Percentiles rank a stretch among this genome's conserved stretches.
These are phyloP conservation scores for Pterostichus madidus DNA, from an alignment of 2,888 invertebrate species.

Conservation along the genomic window DNA sequence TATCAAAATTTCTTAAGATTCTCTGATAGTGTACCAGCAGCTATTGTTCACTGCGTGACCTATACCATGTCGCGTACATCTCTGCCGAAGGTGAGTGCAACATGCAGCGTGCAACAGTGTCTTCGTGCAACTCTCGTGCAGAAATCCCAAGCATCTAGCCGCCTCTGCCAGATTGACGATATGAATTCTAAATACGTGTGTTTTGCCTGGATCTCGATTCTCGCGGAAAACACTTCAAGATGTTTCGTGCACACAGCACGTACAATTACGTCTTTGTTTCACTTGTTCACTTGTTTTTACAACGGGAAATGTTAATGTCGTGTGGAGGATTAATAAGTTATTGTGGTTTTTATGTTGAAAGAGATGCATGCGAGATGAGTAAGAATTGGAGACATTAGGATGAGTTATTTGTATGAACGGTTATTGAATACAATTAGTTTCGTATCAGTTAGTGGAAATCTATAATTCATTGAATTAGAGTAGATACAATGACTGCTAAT, in stretches of 20 bases:
- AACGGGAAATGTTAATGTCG: conserved; percentile 22
- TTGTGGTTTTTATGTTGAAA: no score
- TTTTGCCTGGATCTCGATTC: conserved; percentile 17
- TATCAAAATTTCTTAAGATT: no score
- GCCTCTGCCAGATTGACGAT: conserved; percentile 53
- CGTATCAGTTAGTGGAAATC: no score
- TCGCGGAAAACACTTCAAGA: conserved; percentile 14
- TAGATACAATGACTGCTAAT: no score
- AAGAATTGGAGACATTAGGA: no score
- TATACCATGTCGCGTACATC: no score
- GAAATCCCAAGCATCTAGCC: conserved; percentile 54
- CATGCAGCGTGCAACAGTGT: conserved; percentile 17
- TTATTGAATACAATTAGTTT: no score
- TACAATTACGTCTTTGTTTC: conserved; percentile 39
- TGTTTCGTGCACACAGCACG: background rate
- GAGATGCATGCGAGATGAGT: no score
- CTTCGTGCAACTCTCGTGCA: conserved; percentile 35
- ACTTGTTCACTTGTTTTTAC: conserved; percentile 25
- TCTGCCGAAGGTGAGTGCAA: background rate
- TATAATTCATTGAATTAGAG: no score
- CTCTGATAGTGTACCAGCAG: no score
- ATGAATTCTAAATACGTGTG: conserved; percentile 53
- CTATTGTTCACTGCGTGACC: no score
- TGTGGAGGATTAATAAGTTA: background rate
- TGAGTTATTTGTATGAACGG: no score